Conservation (phyloP, 1,140 invertebrate genomes). For the Plutomurus gul region DNA sequence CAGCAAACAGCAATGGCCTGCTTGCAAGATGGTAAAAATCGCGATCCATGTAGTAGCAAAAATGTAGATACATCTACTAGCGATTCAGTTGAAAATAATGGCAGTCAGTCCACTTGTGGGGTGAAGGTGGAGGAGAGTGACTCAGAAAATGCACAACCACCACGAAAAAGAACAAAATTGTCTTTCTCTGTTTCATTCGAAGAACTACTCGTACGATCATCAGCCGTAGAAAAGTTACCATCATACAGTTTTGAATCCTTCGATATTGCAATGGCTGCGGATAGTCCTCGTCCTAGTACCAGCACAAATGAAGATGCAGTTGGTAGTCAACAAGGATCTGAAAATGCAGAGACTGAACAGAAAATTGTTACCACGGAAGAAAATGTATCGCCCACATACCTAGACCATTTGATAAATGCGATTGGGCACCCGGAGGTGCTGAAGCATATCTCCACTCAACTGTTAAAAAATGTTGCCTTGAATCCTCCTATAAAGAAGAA, state of each 20-base stretch:
- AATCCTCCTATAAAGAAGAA: not conserved
- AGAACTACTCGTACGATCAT: not conserved
- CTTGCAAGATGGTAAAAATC: not conserved
- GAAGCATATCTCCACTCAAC: conserved; percentile 37
- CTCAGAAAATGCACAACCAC: not conserved
- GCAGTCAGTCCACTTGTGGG: not conserved
- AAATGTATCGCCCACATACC: not conserved
- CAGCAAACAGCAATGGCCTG: conserved; percentile 3
- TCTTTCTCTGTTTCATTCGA: not conserved
- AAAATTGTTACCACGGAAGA: not conserved
- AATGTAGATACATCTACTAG: not conserved
- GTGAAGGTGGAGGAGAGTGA: too few relatives aligned
- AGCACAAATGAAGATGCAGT: too few relatives aligned
- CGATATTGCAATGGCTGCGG: not conserved
- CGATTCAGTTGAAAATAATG: not conserved
- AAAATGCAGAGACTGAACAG: not conserved
- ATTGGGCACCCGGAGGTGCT: conserved; percentile 44
- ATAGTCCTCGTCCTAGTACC: too few relatives aligned
- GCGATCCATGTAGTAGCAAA: not conserved
- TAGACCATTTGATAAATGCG: conserved; percentile 42
- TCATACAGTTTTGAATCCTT: not conserved
- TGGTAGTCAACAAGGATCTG: too few relatives aligned
- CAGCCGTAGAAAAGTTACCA: not conserved
- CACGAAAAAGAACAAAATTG: not conserved
- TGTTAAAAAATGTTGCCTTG: conserved; percentile 37